Evolutionary conservation across 2,888 invertebrate genomes (phyloP).

Genomic region (Drosophila nr. perissopoda): DNA sequence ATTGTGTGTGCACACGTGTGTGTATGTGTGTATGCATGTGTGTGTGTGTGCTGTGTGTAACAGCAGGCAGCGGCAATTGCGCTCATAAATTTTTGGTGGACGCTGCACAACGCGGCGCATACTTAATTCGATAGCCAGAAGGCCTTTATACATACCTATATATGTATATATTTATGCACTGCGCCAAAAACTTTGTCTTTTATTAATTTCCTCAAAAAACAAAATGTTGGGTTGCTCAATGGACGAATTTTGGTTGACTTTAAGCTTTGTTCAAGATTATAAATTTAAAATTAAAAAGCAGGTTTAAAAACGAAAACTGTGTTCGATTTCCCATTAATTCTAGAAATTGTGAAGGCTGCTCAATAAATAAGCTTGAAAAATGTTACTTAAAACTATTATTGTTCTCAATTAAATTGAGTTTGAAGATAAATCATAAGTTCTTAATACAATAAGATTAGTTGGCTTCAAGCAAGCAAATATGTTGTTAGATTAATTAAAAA

Average conservation of each 20-base stretch:
- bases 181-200: background rate
- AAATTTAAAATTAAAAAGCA: background rate
- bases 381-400: background rate
- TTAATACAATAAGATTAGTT: background rate
- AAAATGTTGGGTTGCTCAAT: background rate
- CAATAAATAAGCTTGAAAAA: too few species aligned
- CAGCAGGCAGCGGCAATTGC: constrained; percentile 14
- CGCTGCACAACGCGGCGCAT: constrained; percentile 62
- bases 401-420: background rate
- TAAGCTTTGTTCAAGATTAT: background rate
- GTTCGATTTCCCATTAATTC: background rate
- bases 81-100: constrained; percentile 60
- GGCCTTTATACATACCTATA: background rate
- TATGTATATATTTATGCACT: constrained; percentile 1
- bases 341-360: background rate
- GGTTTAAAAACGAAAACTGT: background rate
- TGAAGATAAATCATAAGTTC: background rate
- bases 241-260: background rate
- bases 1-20: constrained; percentile 37
- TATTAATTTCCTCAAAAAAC: background rate
- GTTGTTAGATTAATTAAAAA: background rate
- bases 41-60: background rate
- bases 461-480: background rate
- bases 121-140: constrained; percentile 53
- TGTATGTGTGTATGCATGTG: constrained; percentile 28